Base-by-base conservation (phyloP, 1,140 invertebrate species). In the Nasonia giraulti region DNA sequence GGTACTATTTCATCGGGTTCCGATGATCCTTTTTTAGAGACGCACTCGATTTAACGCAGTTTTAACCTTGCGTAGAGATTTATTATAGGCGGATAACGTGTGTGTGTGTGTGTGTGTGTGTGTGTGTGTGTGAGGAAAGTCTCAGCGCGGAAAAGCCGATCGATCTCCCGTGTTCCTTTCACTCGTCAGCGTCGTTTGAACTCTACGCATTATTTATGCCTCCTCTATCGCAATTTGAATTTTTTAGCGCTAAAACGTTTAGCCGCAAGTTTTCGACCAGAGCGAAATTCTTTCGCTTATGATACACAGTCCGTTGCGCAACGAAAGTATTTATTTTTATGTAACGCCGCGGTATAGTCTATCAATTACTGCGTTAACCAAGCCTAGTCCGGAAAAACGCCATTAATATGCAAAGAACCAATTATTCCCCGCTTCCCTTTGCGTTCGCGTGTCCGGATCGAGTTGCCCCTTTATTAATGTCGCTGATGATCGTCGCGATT, bases 381-480 rank as follows among this genome's bases (percentile, higher is more conserved):
- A 76, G 44, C 62, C 50, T 2, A 40, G 33, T 62, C 47, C 47
- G 73, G n/a, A 82, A 82, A 82, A 31, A 50, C 62, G 17, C 8
- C 20, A 69, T 78, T 23, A 33, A 69, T 69, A 80, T 75, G 83
- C 77, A 75, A 84, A 75, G 33, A 33, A 68, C 12, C 83, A 79
- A 84, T 79, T 79, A 79, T 84, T 79, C 66, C 33, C 44, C 40
- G n/a, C 7, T 73, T 37, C 17, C 50, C 40, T 17, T 47, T 2
- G 40, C 27, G 12, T 84, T 76, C 71, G 17, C 73, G 68, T 84
- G 74, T 40, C 47, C 62, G 31, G 66, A 75, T 84, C 77, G 55
- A 84, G 66, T 84, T 75, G 31, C 83, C 77, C 33, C 44, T 80
- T 74, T 80, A 80, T 84, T 84, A 84, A 80, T 84, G 83, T 84